Evolutionary conservation across 1,140 invertebrate genomes (phyloP).

Genomic region (Heterodera carotae): DNA sequence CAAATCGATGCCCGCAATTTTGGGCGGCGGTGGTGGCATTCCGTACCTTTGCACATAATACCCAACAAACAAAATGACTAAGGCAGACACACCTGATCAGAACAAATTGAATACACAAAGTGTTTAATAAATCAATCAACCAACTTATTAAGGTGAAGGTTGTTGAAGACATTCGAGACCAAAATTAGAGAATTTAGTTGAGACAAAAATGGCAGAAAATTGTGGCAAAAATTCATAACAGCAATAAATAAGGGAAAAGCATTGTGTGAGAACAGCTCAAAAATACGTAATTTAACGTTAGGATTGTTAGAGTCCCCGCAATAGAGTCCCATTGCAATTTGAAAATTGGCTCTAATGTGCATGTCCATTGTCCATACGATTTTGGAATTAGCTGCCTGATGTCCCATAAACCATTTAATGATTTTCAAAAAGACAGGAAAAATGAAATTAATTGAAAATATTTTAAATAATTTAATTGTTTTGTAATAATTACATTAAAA

Average conservation of each 20-base stretch:
- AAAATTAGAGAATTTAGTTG: too few relatives aligned
- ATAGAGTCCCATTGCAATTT: too few relatives aligned
- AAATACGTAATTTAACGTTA: too few relatives aligned
- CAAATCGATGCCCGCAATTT: slow-evolving; percentile 69
- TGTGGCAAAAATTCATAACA: too few relatives aligned
- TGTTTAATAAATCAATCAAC: not conserved
- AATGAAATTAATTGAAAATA: not conserved
- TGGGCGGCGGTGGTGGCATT: slow-evolving; percentile 67
- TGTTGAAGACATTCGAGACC: slow-evolving; percentile 28
- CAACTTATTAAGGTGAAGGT: slow-evolving; percentile 38
- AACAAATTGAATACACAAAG: not conserved
- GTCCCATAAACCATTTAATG: too few relatives aligned
- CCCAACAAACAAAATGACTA: slow-evolving; percentile 42
- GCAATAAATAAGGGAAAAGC: too few relatives aligned
- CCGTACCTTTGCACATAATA: slow-evolving; percentile 44
- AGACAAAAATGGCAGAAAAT: not conserved
- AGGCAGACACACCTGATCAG: slow-evolving; percentile 36
- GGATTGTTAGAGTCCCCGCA: too few relatives aligned
- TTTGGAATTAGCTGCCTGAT: too few relatives aligned
- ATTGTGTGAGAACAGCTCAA: too few relatives aligned
- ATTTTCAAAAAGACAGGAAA: not conserved
- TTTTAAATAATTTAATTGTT: not conserved
- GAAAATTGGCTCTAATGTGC: too few relatives aligned
- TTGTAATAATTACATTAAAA: too few relatives aligned
- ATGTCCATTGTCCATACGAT: too few relatives aligned